Conservation (phyloP, 1,140 invertebrate species). For the Panonychus citri region DNA sequence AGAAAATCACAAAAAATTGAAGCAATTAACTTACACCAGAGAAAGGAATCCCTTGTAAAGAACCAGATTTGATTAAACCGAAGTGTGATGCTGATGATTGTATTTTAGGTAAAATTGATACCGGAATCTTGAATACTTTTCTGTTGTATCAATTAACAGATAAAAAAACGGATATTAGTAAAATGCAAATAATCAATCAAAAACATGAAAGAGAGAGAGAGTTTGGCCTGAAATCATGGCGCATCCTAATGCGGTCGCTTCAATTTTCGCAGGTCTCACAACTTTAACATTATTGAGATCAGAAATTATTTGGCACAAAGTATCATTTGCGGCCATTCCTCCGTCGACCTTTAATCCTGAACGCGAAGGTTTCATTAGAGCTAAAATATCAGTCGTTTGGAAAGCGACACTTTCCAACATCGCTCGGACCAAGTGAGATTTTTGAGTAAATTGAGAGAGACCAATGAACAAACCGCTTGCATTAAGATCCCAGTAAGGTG, state of each 20-base stretch:
- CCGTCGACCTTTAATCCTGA: slow-evolving; percentile 45
- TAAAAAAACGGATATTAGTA: too few relatives aligned
- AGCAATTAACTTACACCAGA: too few relatives aligned
- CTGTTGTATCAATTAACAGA: background rate
- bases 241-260: slow-evolving; percentile 66
- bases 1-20: too few relatives aligned
- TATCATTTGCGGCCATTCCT: slow-evolving; percentile 61
- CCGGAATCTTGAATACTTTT: slow-evolving; percentile 57
- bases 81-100: slow-evolving; percentile 74
- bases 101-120: slow-evolving; percentile 60
- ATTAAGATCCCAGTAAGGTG: too few relatives aligned
- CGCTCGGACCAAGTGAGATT: slow-evolving; percentile 74
- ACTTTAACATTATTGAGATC: too few relatives aligned
- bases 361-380: slow-evolving; percentile 2
- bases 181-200: too few relatives aligned
- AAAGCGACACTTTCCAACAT: slow-evolving; percentile 84
- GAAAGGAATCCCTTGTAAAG: too few relatives aligned
- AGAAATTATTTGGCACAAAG: slow-evolving; percentile 83
- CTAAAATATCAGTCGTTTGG: slow-evolving; percentile 46
- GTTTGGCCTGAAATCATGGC: slow-evolving; percentile 69
- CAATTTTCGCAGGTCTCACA: too few relatives aligned
- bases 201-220: slow-evolving; percentile 30
- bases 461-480: too few relatives aligned
- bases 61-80: slow-evolving; percentile 54
- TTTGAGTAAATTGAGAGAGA: slow-evolving; percentile 78